Base-by-base conservation (phyloP, 2,888 invertebrate species). In the Pheosia tremula region DNA sequence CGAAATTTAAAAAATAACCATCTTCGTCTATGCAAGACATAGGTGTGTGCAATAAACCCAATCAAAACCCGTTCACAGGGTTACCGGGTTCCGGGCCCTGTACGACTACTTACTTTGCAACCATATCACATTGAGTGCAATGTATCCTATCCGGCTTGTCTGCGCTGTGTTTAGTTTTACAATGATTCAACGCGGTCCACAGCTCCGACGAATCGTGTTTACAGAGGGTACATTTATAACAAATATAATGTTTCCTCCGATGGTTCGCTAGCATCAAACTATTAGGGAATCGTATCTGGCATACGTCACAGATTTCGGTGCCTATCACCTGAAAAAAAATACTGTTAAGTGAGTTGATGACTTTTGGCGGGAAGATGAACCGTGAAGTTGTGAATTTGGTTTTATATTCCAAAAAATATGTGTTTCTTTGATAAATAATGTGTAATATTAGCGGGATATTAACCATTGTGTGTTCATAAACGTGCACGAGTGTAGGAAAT, bases 171-270 rank as follows among this genome's bases (percentile, higher is more conserved):
- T 85, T 88, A 0, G 45, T 37, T 0, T 69, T 62, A 4, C 81
- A 80, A 47, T 89, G 89, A 5, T 68, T 79, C 0, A 71, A 9
- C 0, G 78, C 81, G 0, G 83, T 77, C 65, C 77, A 74, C 0
- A 71, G 47, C 4, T 83, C 76, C 0, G 72, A 57, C 0, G 80
- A 76, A 6, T 74, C 77, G 45, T 84, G 83, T 0, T 63, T 64
- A 55, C 89, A 90, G 0, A 88, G 64, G 0, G 63, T 63, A 56
- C 89, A 90, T 0, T 68, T 67, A 65, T 84, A 84, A 3, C 72
- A 57, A 0, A 66, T 45, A 61, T 79, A 88, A 58, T 90, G 89
- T 6, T 72, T 77, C 0, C 13, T 59, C 0, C 62, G 67, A 54
- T 89, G 89, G 0, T 71, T 68, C 0, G 67, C 50, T 0, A 79